Base-by-base conservation (phyloP, 2,888 invertebrate species). In the Stenolophus ochropezus region DNA sequence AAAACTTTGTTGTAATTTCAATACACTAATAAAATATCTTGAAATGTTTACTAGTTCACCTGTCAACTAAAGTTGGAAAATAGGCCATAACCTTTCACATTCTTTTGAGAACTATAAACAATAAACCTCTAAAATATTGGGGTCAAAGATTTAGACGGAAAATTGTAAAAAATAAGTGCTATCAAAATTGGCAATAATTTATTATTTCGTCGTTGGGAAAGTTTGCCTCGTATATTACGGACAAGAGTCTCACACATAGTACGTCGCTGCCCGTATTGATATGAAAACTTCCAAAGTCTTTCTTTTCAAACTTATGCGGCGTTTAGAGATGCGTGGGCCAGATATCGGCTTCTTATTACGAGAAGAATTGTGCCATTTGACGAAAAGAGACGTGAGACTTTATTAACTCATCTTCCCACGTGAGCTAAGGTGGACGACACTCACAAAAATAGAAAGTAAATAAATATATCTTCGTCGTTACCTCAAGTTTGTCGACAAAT, bases 261-360 rank as follows among this genome's bases (percentile, higher is more conserved):
- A 23, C 25, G 1, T 56, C 23, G 6, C 20, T 23, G 8, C 58
- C 25, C 11, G 4, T 58, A 76, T 56, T 76, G 76, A 76, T 76
- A 76, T 53, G 18, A 58, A 58, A 76, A 76, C 27, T 76, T 76
- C 27, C 33, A 56, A 76, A 76, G 76, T 76, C 58, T 76, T 16
- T 53, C 16, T 5, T 56, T 75, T 23, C 6, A 11, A 20, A 16
- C 51, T 53, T 75, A 27, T 75, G 58, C 27, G 76, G 76, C 56
- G 20, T 76, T 76, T 76, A 76, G 20, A 53, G 53, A 53, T 53
- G 25, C 75, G 75, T 53, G 56, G 51, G 56, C 27, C 6, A 18
- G 33, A 42, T 53, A 58, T 76, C 33, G 76, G 76, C 58, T 76
- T 76, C 76, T 18, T 76, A 76, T 76, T 33, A 76, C 76, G 27